A percentile compares a stretch with the other conserved stretches of the same genome.
phyloP scores from a whole-genome alignment of 2,888 invertebrate genomes.

The Anoplius nigerrimus region DNA sequence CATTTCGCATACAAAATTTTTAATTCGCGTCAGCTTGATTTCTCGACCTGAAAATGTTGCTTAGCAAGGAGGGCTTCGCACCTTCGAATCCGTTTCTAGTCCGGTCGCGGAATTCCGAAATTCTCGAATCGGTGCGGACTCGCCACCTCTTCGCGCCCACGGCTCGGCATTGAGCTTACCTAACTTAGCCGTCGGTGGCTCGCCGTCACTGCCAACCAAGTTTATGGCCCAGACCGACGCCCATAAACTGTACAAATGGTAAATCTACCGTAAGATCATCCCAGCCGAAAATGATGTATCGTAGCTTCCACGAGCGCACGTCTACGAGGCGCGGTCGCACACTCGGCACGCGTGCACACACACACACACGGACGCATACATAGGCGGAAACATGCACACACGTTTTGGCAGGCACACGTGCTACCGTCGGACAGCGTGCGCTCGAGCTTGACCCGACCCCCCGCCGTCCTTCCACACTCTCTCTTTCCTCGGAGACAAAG shows the following conservation, averaged over 20 bases:
- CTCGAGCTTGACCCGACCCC: not conserved
- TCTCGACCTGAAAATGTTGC: no score
- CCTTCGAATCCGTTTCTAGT: no score
- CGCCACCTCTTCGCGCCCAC: conserved; percentile 25
- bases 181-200: conserved; percentile 57
- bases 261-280: conserved; percentile 75
- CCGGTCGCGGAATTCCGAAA: no score
- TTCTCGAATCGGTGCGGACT: no score
- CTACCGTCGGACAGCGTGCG: not conserved
- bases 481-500: no score
- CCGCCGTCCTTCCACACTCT: not conserved
- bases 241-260: conserved; percentile 75
- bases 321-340: no score
- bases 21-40: no score
- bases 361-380: not conserved
- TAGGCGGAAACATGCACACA: no score
- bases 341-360: not conserved
- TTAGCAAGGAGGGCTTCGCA: no score
- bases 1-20: no score
- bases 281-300: conserved; percentile 76
- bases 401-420: no score
- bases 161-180: conserved; percentile 49
- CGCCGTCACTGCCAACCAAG: conserved; percentile 74
- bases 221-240: conserved; percentile 74
- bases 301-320: conserved; percentile 58